Evolutionary conservation across 1,140 invertebrate genomes (phyloP).

Genomic region (Pseudomyrmex sp.): DNA sequence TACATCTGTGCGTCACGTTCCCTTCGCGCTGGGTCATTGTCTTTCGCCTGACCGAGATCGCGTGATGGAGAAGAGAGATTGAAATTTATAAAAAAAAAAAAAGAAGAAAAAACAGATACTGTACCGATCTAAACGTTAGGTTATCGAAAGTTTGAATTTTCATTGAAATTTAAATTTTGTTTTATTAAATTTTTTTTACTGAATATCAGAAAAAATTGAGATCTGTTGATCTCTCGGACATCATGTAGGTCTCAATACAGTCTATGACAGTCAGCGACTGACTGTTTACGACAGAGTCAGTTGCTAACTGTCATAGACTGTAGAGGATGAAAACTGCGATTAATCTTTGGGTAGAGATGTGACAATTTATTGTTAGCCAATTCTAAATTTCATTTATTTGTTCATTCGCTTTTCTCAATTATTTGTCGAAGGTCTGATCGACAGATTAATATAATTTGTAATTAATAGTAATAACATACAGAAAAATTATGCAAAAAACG

Average conservation of each 20-base stretch:
- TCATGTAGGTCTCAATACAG: too few relatives aligned
- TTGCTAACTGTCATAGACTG: background rate
- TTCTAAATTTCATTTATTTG: background rate
- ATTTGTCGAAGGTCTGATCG: slow-evolving; percentile 40
- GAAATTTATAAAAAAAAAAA: slow-evolving; percentile 5
- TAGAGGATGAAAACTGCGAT: background rate
- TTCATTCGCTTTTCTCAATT: background rate
- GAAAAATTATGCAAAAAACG: slow-evolving; percentile 49
- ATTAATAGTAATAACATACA: slow-evolving; percentile 33
- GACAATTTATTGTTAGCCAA: slow-evolving; percentile 7
- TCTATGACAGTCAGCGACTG: too few relatives aligned
- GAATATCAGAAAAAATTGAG: too few relatives aligned
- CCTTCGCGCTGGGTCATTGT: slow-evolving; percentile 12
- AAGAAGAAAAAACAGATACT: too few relatives aligned
- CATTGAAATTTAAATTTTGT: too few relatives aligned
- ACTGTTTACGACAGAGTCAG: too few relatives aligned
- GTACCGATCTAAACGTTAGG: too few relatives aligned
- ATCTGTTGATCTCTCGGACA: too few relatives aligned
- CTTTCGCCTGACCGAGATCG: background rate
- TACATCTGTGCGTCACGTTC: slow-evolving; percentile 1
- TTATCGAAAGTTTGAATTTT: too few relatives aligned
- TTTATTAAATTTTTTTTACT: too few relatives aligned
- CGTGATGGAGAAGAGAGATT: slow-evolving; percentile 11
- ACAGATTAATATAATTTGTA: slow-evolving; percentile 19
- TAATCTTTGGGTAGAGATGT: background rate